Evolutionary conservation across 2,797 vertebrate genomes (phyloP).

Genomic region (Alauda arvensis): DNA sequence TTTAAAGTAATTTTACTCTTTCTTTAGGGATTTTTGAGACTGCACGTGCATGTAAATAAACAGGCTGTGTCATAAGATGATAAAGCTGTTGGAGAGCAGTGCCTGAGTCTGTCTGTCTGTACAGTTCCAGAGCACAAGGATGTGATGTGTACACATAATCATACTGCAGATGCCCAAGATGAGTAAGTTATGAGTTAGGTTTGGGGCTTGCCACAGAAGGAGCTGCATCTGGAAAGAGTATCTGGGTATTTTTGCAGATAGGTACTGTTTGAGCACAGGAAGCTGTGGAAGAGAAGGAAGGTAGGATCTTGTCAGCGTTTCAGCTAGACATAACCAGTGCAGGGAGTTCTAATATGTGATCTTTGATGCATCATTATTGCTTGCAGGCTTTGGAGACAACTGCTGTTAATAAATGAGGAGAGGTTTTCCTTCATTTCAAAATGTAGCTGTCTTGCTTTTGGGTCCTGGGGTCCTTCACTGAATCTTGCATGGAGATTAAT

Average conservation of each 20-base stretch:
- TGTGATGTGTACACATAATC: not conserved
- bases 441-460: slow-evolving; percentile 19
- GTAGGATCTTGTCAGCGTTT: not conserved
- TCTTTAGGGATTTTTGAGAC: not conserved
- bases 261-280: not conserved
- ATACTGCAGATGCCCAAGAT: not conserved
- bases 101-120: not conserved
- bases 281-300: not conserved
- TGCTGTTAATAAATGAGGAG: slow-evolving; percentile 4
- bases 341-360: not conserved
- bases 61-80: not conserved
- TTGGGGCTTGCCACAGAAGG: not conserved
- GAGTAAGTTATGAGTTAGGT: not conserved
- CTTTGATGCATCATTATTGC: not conserved
- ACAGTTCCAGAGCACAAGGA: not conserved
- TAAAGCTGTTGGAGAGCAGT: not conserved
- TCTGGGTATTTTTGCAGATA: not conserved
- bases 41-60: not conserved
- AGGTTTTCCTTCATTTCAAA: slow-evolving; percentile 32
- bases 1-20: not conserved
- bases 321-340: not conserved
- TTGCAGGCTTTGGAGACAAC: not conserved
- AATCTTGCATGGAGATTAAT: slow-evolving; percentile 48
- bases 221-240: not conserved
- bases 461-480: slow-evolving; percentile 8